A percentile compares a stretch with the other conserved stretches of the same genome.
Conservation (phyloP, 30 jellyfish, hydroid and myxozoan species). For the Aurelia coerulea region DNA sequence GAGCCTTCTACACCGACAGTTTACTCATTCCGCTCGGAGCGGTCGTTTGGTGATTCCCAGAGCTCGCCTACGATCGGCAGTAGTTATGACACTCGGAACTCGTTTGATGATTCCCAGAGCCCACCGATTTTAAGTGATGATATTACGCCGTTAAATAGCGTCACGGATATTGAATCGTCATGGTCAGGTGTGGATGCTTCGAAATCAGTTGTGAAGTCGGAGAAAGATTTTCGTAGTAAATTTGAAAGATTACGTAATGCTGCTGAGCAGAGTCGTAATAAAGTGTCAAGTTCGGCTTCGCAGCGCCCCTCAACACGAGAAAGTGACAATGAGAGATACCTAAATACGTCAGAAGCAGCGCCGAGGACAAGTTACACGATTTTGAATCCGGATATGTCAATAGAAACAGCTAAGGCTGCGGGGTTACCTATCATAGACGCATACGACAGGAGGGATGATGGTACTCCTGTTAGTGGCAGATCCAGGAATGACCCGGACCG, state of each 20-base stretch:
- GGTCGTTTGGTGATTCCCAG: slow-evolving; percentile 46
- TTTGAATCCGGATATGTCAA: slow-evolving; percentile 30
- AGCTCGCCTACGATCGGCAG: slow-evolving; percentile 27
- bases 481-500: too few species aligned
- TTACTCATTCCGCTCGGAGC: slow-evolving; percentile 50
- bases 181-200: too few species aligned
- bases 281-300: too few species aligned
- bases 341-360: background rate
- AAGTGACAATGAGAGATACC: background rate
- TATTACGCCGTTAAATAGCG: slow-evolving; percentile 25
- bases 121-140: slow-evolving; percentile 28
- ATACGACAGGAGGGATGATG: background rate
- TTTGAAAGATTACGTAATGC: background rate
- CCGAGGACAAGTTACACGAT: slow-evolving; percentile 75
- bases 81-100: background rate
- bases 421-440: slow-evolving; percentile 82
- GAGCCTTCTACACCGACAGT: slow-evolving; percentile 94
- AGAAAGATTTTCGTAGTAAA: too few species aligned
- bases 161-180: slow-evolving; percentile 5
- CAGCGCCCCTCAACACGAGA: too few species aligned
- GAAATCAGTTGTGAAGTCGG: too few species aligned
- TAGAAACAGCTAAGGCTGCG: slow-evolving; percentile 85
- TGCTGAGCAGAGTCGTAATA: background rate
- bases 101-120: slow-evolving; percentile 30
- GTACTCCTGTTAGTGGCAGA: too few species aligned